These are phyloP conservation scores for Ptychobarbus kaznakovi DNA, from an alignment of 2,797 vertebrate species.

Conservation along the genomic window DNA sequence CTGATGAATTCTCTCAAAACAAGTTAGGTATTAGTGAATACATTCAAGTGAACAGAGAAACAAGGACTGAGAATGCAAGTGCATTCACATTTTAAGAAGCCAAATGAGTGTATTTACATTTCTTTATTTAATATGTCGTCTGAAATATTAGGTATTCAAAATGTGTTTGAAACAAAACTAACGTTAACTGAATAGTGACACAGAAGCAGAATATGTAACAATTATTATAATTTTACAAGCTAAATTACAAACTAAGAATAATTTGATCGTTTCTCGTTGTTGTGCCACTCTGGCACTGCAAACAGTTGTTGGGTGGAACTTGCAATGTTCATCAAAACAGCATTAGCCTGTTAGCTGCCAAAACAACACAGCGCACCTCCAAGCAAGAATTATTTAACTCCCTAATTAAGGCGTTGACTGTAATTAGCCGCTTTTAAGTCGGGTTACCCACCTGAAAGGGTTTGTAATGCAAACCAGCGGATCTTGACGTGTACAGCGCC, in stretches of 20 bases:
- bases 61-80: not conserved
- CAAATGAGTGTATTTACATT: not conserved
- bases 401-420: not conserved
- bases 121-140: not conserved
- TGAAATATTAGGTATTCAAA: not conserved
- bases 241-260: no score
- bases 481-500: constrained; percentile 27
- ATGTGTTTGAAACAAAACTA: not conserved
- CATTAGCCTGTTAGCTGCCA: not conserved
- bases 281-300: constrained; percentile 38
- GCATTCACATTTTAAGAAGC: not conserved
- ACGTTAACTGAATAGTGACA: not conserved
- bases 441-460: constrained; percentile 34
- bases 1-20: not conserved
- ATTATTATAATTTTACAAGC: not conserved
- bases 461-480: not conserved
- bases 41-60: not conserved
- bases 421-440: not conserved
- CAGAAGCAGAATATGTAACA: not conserved
- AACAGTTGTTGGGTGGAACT: constrained; percentile 34
- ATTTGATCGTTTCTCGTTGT: not conserved
- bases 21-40: not conserved
- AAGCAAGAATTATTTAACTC: not conserved
- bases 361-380: not conserved
- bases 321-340: not conserved